These are phyloP conservation scores for Hetaerina americana DNA, from an alignment of 1,140 invertebrate species.

Conservation along the genomic window DNA sequence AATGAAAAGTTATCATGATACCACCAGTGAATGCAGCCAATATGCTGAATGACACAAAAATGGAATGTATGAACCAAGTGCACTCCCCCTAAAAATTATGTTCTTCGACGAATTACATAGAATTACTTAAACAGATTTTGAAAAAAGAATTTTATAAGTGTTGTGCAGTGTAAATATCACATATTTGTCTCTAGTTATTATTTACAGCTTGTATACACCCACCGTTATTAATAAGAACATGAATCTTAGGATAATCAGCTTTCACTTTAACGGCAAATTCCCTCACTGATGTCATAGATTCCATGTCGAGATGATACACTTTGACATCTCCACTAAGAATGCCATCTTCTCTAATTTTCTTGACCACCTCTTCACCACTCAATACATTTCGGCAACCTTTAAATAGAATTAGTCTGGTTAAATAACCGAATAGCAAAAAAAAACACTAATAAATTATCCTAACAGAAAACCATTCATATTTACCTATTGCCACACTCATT, in stretches of 20 bases:
- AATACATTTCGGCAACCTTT: slow-evolving; percentile 51
- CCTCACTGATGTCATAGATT: slow-evolving; percentile 57
- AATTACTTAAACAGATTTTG: too few relatives aligned
- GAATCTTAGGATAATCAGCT: slow-evolving; percentile 44
- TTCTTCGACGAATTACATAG: too few relatives aligned
- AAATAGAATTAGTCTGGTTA: slow-evolving; percentile 11
- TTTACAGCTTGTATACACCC: slow-evolving; percentile 13
- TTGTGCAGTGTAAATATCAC: too few relatives aligned
- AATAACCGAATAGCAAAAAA: slow-evolving; percentile 9
- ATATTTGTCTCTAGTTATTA: too few relatives aligned
- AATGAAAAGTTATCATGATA: too few relatives aligned
- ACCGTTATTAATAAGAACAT: slow-evolving; percentile 76
- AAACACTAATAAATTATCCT: not conserved
- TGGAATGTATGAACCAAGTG: too few relatives aligned
- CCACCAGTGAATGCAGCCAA: too few relatives aligned
- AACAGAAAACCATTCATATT: too few relatives aligned
- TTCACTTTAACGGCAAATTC: slow-evolving; percentile 55
- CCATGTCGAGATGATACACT: slow-evolving; percentile 42
- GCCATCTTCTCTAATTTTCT: slow-evolving; percentile 36
- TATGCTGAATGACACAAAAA: too few relatives aligned
- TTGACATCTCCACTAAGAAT: slow-evolving; percentile 33
- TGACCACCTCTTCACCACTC: slow-evolving; percentile 40
- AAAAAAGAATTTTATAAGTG: too few relatives aligned
- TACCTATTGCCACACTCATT: slow-evolving; percentile 75
- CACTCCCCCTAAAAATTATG: too few relatives aligned